phyloP scores from a whole-genome alignment of 2,113 vertebrate genomes.

The Halichoerus grypus region DNA sequence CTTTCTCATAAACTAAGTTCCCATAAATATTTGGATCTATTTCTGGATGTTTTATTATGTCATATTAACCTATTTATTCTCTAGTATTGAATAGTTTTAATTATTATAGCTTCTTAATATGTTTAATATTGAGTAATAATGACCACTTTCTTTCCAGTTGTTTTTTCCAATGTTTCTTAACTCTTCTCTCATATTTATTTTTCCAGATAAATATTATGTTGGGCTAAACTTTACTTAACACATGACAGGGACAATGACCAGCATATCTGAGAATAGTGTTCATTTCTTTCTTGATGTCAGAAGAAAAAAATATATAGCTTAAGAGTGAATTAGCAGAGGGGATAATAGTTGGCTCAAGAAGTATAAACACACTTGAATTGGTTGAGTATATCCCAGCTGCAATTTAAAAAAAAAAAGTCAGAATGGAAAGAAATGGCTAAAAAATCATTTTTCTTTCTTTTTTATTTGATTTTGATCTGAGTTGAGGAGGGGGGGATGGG shows the following conservation, averaged over 20 bases:
- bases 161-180: constrained; percentile 44
- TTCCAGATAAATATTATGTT: constrained; percentile 37
- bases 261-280: not conserved
- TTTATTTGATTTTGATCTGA: constrained; percentile 50
- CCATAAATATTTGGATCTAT: not conserved
- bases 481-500: constrained; percentile 20
- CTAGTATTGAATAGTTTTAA: constrained; percentile 26
- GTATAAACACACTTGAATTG: constrained; percentile 40
- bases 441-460: constrained; percentile 48
- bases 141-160: not conserved
- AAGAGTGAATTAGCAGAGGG: not conserved
- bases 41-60: constrained; percentile 47
- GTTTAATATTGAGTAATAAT: constrained; percentile 23
- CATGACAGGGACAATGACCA: not conserved
- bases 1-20: constrained; percentile 52
- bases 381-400: constrained; percentile 12
- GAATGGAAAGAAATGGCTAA: constrained; percentile 36
- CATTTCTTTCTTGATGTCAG: not conserved
- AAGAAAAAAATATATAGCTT: not conserved
- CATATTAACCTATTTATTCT: constrained; percentile 35
- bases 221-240: not conserved
- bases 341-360: not conserved
- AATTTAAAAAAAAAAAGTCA: not conserved
- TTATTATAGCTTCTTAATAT: constrained; percentile 43
- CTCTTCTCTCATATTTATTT: constrained; percentile 24